Evolutionary conservation across 1,140 invertebrate genomes (phyloP).

Genomic region (Globodera ellingtonae): DNA sequence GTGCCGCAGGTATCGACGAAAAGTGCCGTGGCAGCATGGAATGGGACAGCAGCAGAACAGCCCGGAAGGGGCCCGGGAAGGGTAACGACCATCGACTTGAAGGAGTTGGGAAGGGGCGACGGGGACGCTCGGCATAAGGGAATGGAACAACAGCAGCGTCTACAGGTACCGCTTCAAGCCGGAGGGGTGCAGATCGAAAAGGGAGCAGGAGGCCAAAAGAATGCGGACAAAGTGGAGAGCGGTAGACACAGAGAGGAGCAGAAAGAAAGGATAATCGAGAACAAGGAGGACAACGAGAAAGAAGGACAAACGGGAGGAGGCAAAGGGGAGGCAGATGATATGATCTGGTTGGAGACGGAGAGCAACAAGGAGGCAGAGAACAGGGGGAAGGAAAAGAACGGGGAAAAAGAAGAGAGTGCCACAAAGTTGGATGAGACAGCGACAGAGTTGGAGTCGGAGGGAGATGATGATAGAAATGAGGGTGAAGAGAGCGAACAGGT

Average conservation of each 20-base stretch:
- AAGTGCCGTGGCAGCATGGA: not conserved
- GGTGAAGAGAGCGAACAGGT: not conserved
- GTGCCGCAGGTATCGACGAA: not conserved
- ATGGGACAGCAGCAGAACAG: not conserved
- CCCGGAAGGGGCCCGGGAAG: not conserved
- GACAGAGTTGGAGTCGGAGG: not conserved
- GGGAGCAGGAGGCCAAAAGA: not conserved
- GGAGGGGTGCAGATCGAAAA: not conserved
- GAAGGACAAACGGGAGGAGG: not conserved
- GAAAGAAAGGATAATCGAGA: not conserved
- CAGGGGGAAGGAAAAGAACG: not conserved
- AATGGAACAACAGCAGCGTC: not conserved
- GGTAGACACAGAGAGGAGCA: not conserved
- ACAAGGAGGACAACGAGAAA: not conserved
- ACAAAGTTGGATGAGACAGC: not conserved
- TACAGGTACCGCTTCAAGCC: not conserved
- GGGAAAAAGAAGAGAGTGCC: not conserved
- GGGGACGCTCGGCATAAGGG: not conserved
- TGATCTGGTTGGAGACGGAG: conserved; percentile 9
- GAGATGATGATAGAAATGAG: not conserved
- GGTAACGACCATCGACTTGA: not conserved
- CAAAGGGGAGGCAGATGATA: not conserved
- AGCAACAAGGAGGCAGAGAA: not conserved
- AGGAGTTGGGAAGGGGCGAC: not conserved
- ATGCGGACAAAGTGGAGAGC: not conserved